These are phyloP conservation scores for Kryptopterus vitreolus DNA, from an alignment of 2,797 vertebrate genomes.

Conservation along the genomic window DNA sequence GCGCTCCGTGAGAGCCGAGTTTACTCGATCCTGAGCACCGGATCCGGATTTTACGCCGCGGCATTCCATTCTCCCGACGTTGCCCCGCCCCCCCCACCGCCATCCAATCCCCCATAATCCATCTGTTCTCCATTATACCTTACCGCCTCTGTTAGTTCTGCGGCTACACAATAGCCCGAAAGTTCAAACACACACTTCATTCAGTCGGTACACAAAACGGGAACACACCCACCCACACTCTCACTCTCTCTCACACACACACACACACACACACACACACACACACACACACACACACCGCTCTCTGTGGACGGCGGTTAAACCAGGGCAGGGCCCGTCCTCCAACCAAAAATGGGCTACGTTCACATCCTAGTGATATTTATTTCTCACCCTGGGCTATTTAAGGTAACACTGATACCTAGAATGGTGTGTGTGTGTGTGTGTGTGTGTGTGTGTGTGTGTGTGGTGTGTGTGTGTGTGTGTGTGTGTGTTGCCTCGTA, in stretches of 20 bases:
- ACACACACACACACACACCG: slow-evolving; percentile 5
- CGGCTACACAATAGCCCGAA: slow-evolving; percentile 7
- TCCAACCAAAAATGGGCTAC: slow-evolving; percentile 1
- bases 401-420: slow-evolving; percentile 34
- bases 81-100: no score
- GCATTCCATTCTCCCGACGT: background rate
- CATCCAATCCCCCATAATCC: background rate
- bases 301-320: background rate
- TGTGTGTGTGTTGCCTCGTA: background rate
- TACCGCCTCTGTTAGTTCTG: slow-evolving; percentile 13
- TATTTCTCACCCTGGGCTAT: slow-evolving; percentile 38
- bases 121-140: background rate
- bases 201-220: slow-evolving; percentile 10
- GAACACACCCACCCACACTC: slow-evolving; percentile 15
- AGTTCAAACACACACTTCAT: slow-evolving; percentile 12
- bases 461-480: background rate
- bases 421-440: slow-evolving; percentile 13
- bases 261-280: no score
- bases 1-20: background rate
- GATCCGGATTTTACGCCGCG: background rate
- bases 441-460: slow-evolving; percentile 14
- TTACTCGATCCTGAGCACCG: no score
- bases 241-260: background rate
- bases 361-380: slow-evolving; percentile 44
- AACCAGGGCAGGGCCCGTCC: background rate